phyloP scores from a whole-genome alignment of 2,797 vertebrate species.

The Sebastes itinus region DNA sequence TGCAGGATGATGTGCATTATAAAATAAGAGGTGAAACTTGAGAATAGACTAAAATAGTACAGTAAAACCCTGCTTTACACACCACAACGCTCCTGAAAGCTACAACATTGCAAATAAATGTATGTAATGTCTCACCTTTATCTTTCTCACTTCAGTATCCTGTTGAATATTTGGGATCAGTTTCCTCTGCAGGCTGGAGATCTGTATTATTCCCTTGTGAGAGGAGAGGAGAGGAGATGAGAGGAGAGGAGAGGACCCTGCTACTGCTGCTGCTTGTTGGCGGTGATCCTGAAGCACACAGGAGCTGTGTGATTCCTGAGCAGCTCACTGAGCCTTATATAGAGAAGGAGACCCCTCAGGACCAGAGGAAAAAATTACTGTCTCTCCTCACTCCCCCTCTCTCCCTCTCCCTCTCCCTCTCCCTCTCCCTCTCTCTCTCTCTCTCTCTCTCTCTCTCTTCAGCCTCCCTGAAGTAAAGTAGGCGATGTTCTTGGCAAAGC shows the following conservation, averaged over 20 bases:
- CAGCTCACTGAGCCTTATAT: constrained; percentile 81
- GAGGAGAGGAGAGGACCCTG: constrained; percentile 3
- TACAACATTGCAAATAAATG: background rate
- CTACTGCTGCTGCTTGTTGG: constrained; percentile 51
- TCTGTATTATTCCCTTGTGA: constrained; percentile 65
- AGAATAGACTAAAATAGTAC: background rate
- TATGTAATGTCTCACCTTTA: constrained; percentile 52
- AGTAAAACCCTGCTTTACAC: background rate
- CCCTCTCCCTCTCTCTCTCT: background rate
- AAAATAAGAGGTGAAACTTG: background rate
- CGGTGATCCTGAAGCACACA: constrained; percentile 52
- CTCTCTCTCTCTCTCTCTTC: constrained; percentile 2
- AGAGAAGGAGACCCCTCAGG: constrained; percentile 78
- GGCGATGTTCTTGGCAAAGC: constrained; percentile 73
- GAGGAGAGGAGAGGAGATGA: background rate
- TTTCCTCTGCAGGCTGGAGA: constrained; percentile 10
- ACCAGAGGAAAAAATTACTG: constrained; percentile 56
- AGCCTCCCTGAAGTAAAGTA: constrained; percentile 58
- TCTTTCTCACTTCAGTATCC: constrained; percentile 33
- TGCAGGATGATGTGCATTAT: background rate
- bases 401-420: background rate
- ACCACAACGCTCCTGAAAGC: background rate
- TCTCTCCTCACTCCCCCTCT: constrained; percentile 50
- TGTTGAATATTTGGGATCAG: constrained; percentile 1
- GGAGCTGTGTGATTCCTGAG: constrained; percentile 56